Evolutionary conservation across 2,797 vertebrate genomes (phyloP), one percentile per base, ranked within the genome.

Genomic region (Cryptoblepharus egeriae): DNA sequence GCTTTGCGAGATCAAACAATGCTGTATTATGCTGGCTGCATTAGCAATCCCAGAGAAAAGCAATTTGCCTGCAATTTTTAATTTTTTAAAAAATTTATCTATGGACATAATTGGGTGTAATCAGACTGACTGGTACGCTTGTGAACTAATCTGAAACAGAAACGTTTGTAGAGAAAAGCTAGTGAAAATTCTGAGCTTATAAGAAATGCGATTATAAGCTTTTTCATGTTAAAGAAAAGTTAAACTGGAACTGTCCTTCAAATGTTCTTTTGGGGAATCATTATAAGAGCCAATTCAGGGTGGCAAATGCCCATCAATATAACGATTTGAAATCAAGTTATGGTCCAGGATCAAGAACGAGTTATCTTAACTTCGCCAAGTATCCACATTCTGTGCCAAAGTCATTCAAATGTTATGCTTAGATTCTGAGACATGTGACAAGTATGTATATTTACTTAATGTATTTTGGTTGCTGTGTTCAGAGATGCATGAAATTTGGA

Each of bases 1-100:
- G 84, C 74, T 87, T 85, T 92, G 91, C 90, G 91, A 95, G 93
- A 94, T 93, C 91, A 95, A 93, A 93, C 92, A 91, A 91, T 93
- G 92, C 93, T 93, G 86, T 92, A 94, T 93, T 90, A 88, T 87
- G 39, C 85, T 93, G 89, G 89, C 91, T 91, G 88, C 85, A 93
- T 89, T 79, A 91, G 88, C 61, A 85, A 83, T 89, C 84, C 81
- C 88, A 92, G 72, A 85, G 86, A 90, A 90, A 91, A 92, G 82
- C 91, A 88, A 88, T 93, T 92, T 93, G 92, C 91, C 80, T 70
- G 71, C 87, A 78, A 87, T 88, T 89, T 91, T 77, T 28, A 88
- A 84, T 77, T 12, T 84, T 90, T 90, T 85, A 90, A n/a, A n/a
- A n/a, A n/a, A 86, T 87, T 0, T 87, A 28, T 73, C 45, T 52